Percentiles rank a stretch among this genome's conserved stretches.
Evolutionary conservation across 2,888 invertebrate species (phyloP).

Genomic region (Halocaridina rubra): DNA sequence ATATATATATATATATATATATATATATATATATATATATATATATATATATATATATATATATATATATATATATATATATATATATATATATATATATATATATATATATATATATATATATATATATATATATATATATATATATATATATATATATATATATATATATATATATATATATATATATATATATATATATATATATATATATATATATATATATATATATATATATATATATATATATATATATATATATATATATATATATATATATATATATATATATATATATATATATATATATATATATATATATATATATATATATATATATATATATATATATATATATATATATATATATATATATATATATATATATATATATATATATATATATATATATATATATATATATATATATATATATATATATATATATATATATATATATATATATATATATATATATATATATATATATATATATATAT

Average conservation of each 20-base stretch:
- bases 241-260: neutral
- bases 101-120: too few relatives aligned
- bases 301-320: neutral
- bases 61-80: too few relatives aligned
- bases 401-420: slow-evolving; percentile 14
- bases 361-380: slow-evolving; percentile 14
- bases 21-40: too few relatives aligned
- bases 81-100: too few relatives aligned
- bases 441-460: slow-evolving; percentile 14
- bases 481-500: slow-evolving; percentile 14
- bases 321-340: slow-evolving; percentile 33
- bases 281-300: neutral
- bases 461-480: slow-evolving; percentile 14
- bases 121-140: too few relatives aligned
- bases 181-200: neutral
- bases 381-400: slow-evolving; percentile 14
- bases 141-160: too few relatives aligned
- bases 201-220: neutral
- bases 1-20: too few relatives aligned
- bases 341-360: slow-evolving; percentile 26
- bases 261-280: neutral
- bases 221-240: neutral
- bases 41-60: too few relatives aligned
- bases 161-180: too few relatives aligned
- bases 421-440: slow-evolving; percentile 14